Evolutionary conservation across 2,797 vertebrate genomes (phyloP).

Genomic region (Gadopsis bispinosus): DNA sequence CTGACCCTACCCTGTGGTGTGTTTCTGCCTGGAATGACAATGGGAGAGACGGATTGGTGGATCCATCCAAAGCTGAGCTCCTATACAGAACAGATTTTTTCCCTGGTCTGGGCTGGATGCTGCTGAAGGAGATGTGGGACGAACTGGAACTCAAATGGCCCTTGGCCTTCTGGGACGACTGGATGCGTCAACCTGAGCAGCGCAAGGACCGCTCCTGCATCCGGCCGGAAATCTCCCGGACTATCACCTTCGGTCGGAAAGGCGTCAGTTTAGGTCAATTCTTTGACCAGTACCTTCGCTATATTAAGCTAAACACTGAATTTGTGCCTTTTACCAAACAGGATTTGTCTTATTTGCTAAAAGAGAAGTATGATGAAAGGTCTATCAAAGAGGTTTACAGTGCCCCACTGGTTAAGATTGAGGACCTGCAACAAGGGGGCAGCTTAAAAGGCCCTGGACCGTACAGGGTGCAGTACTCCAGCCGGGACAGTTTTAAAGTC

Average conservation of each 20-base stretch:
- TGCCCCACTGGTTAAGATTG: constrained; percentile 85
- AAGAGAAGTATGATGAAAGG: constrained; percentile 84
- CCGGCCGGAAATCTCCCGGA: constrained; percentile 93
- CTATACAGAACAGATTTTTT: constrained; percentile 96
- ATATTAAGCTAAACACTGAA: constrained; percentile 93
- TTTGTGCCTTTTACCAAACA: constrained; percentile 93
- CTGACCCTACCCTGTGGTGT: constrained; percentile 91
- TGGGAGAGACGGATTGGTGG: constrained; percentile 91
- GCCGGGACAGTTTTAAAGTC: constrained; percentile 92
- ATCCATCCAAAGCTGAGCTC: constrained; percentile 80
- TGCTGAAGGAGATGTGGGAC: constrained; percentile 90
- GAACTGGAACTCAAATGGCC: constrained; percentile 97
- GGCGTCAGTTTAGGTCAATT: constrained; percentile 98
- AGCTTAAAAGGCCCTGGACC: constrained; percentile 81
- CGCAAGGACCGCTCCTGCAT: constrained; percentile 90
- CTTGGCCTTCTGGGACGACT: constrained; percentile 95
- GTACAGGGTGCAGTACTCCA: constrained; percentile 90
- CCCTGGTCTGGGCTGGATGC: constrained; percentile 93
- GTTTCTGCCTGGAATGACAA: constrained; percentile 97
- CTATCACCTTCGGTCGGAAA: constrained; percentile 94
- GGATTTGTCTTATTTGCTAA: constrained; percentile 90
- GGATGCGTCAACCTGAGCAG: constrained; percentile 95
- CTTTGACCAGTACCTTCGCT: constrained; percentile 95
- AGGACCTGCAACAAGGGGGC: constrained; percentile 87
- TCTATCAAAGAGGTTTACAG: constrained; percentile 88